Percentiles rank a stretch among this genome's conserved stretches.
These are phyloP conservation scores for Myzus persicae DNA, from an alignment of 1,140 invertebrate species.

Conservation along the genomic window DNA sequence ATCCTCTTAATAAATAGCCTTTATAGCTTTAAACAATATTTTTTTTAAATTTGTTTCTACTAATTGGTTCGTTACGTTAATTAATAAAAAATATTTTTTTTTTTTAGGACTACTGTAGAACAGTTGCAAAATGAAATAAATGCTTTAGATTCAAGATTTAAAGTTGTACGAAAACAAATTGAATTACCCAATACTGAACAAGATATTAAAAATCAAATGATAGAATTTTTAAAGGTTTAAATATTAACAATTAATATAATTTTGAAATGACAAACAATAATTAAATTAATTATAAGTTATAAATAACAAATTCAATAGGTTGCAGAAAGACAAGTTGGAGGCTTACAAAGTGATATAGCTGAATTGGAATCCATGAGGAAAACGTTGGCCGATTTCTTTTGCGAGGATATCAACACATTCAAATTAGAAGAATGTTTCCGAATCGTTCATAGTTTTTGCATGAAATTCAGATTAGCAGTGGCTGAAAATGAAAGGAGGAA, in stretches of 20 bases:
- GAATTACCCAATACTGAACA: conserved; percentile 76
- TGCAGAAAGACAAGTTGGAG: conserved; percentile 80
- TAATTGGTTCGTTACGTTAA: neutral
- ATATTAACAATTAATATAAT: neutral
- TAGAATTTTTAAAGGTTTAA: conserved; percentile 81
- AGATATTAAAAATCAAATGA: conserved; percentile 89
- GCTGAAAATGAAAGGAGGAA: conserved; percentile 82
- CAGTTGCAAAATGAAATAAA: conserved; percentile 90
- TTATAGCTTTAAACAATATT: too few species aligned
- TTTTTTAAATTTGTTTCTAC: neutral
- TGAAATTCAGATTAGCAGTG: conserved; percentile 82
- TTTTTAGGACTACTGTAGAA: conserved; percentile 83
- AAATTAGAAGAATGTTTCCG: conserved; percentile 96
- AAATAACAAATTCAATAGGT: conserved; percentile 67
- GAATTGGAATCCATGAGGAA: conserved; percentile 81
- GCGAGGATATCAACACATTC: conserved; percentile 88
- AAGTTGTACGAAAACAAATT: conserved; percentile 82
- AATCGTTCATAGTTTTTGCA: conserved; percentile 86
- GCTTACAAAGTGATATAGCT: conserved; percentile 80
- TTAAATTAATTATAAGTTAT: too few species aligned
- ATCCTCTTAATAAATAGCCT: too few species aligned
- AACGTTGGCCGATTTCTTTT: conserved; percentile 91
- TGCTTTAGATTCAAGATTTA: conserved; percentile 79
- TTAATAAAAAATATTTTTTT: neutral
- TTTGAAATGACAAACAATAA: neutral